Evolutionary conservation across 2,797 vertebrate species (phyloP), one percentile per base, ranked within the genome.

Genomic region (Anabas testudineus): DNA sequence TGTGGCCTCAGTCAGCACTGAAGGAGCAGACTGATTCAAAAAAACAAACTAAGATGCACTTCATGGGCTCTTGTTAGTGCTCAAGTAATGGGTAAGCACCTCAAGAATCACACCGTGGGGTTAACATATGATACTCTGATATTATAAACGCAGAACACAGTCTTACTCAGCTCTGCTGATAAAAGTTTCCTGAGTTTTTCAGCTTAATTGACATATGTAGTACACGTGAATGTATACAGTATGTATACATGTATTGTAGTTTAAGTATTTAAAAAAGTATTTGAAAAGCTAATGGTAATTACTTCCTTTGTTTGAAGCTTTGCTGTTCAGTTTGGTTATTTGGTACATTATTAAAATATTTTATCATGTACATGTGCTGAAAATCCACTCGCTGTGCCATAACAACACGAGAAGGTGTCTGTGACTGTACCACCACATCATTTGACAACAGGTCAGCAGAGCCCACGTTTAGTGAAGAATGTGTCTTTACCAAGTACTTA

Each of bases 21-120:
- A 99, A 81, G 97, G 97, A 80, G 96, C 95, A 0, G 96, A 99
- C 0, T 99, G 93, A 94, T 30, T 19, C n/a, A 3, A n/a, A n/a
- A n/a, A n/a, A 3, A 59, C 37, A 24, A 24, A 43, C 41, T 49
- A 26, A 6, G 4, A 42, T 22, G 36, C 18, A 67, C 26, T 56
- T 70, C 12, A 36, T 46, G 7, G 37, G 26, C 76, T 59, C 28
- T 52, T 1, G 1, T 81, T 71, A 15, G 56, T 83, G 72, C 64
- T 78, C 53, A 68, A 52, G n/a, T 75, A 26, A 59, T 5, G 24
- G 61, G 39, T 66, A 58, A 73, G 62, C 76, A 59, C 57, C 69
- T 56, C 34, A 52, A 19, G 39, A 36, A 46, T 48, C 55, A 16
- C 36, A 63, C 12, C 1, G 0, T 56, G 66, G 66, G 39, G 54